Evolutionary conservation across 2,888 invertebrate species (phyloP), one percentile per base, ranked within the genome.

Genomic region (Apotomis capreana): DNA sequence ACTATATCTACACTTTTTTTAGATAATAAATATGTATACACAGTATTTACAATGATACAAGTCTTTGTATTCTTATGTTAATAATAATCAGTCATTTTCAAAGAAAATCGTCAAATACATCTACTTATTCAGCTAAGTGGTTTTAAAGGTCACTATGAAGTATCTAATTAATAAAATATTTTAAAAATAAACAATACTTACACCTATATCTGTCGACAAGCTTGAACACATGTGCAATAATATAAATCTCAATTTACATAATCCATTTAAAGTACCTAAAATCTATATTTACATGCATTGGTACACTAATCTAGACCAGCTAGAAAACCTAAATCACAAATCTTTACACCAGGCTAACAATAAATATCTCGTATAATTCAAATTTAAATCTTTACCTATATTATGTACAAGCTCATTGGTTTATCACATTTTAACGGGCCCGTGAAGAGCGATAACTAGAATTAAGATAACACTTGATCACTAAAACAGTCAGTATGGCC

Each of bases 401-500:
- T 74, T 92, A 92, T 92, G 84, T 92, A 93, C 92, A 92, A 92
- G 92, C 92, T 93, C 92, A 89, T 91, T 84, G 85, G 84, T 86
- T 88, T 93, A 93, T 93, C 93, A 93, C 93, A 93, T 90, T 91
- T 92, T 82, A 87, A 85, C 83, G 83, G 80, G 81, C 83, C 86
- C 74, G 69, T 74, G 74, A 78, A 80, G 68, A 68, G 80, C 83
- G 85, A 84, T 83, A 77, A 78, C 79, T 83, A 80, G 78, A 80
- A 77, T 74, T 74, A 76, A 70, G 68, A 77, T 77, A 78, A 74
- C 78, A 76, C 78, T 82, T 80, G 84, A 81, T 70, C 80, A 83
- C 83, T 82, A 79, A 57, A 72, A 84, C 68, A 78, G 85, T 92
- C 94, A 96, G 93, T 96, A 96, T 70, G 96, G 96, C 81, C 96